Percentiles rank a stretch among this genome's conserved stretches.
phyloP scores from a whole-genome alignment of 2,797 vertebrate species.

The Crypturellus tataupa region DNA sequence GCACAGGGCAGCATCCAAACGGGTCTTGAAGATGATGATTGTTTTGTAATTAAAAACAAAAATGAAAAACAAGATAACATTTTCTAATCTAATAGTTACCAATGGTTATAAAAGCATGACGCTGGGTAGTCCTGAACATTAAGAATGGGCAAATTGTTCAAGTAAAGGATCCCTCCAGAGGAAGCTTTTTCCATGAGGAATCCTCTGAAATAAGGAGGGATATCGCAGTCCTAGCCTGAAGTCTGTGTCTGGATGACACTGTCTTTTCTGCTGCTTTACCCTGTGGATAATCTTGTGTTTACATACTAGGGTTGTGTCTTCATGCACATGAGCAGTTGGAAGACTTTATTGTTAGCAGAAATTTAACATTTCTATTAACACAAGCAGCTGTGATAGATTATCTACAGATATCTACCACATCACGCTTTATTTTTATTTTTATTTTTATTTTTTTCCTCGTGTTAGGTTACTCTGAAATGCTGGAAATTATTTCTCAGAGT shows the following conservation, averaged over 20 bases:
- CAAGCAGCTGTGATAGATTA: slow-evolving; percentile 24
- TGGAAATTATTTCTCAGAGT: slow-evolving; percentile 75
- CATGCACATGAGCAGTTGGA: not conserved
- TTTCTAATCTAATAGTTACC: not conserved
- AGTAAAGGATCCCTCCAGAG: not conserved
- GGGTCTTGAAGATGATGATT: no score
- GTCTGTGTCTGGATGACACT: not conserved
- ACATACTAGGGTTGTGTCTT: not conserved
- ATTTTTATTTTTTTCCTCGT: not conserved
- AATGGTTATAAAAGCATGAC: not conserved
- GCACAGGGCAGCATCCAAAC: no score
- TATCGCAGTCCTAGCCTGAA: not conserved
- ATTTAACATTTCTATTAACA: not conserved
- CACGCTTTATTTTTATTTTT: no score
- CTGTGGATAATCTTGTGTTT: not conserved
- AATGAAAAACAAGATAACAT: not conserved
- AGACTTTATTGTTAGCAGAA: not conserved
- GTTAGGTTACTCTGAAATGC: slow-evolving; percentile 35
- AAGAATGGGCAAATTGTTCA: not conserved
- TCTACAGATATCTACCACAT: not conserved
- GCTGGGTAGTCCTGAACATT: not conserved
- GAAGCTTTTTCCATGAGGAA: not conserved
- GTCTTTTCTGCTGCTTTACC: not conserved
- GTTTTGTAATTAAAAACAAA: not conserved
- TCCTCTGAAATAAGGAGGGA: not conserved